Percentiles rank a stretch among this genome's conserved stretches.
phyloP scores from a whole-genome alignment of 2,113 vertebrate genomes.

The Silurus meridionalis region DNA sequence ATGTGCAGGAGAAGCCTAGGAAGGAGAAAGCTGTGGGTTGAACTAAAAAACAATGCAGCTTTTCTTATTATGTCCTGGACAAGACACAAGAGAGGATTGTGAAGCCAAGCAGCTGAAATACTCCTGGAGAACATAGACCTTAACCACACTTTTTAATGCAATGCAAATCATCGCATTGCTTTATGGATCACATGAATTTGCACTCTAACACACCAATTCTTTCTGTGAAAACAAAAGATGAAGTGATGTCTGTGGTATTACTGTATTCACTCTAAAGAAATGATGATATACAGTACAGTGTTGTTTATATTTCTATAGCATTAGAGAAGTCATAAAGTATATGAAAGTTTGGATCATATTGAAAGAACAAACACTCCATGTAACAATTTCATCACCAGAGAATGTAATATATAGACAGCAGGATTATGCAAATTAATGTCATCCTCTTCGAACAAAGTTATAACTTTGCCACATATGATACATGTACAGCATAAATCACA shows the following conservation, averaged over 20 bases:
- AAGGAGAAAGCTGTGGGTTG: constrained; percentile 32
- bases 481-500: not conserved
- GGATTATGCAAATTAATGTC: not conserved
- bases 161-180: not conserved
- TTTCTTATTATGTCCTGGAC: constrained; percentile 18
- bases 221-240: not conserved
- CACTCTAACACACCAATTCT: not conserved
- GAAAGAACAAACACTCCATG: not conserved
- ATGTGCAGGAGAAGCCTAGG: constrained; percentile 16
- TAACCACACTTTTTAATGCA: not conserved
- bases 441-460: not conserved
- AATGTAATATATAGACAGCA: not conserved
- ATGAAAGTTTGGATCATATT: not conserved
- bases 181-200: not conserved
- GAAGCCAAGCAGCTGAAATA: not conserved
- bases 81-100: not conserved
- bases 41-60: constrained; percentile 34
- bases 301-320: not conserved
- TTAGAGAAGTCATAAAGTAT: not conserved
- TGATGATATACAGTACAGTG: not conserved
- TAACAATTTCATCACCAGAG: not conserved
- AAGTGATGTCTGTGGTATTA: not conserved
- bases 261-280: not conserved
- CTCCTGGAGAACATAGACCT: not conserved
- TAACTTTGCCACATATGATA: not conserved